Base-by-base conservation (phyloP, 2,113 vertebrate genomes). In the Percina caprodes region DNA sequence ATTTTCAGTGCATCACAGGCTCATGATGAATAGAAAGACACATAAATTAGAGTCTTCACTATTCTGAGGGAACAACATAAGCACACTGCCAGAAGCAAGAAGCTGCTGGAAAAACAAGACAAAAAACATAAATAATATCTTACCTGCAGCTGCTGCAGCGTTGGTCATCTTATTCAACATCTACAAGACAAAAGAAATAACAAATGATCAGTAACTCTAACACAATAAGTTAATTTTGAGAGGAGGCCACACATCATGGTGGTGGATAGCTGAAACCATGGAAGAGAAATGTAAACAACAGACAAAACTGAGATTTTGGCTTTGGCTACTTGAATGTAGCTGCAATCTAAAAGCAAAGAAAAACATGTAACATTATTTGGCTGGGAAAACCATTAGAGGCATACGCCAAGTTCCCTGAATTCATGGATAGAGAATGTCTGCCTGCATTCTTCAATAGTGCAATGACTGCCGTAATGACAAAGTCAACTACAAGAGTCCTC, bases 121-220 rank as follows among this genome's bases (percentile, higher is more conserved):
- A 15, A 23, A 72, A 76, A 62, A 56, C 3, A 9, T 13, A 74
- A 73, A 46, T 26, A 0, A 42, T 39, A 46, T 85, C 95, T 94
- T 96, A 98, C 97, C 97, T 94, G 95, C 91, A 15, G 63, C 78
- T 74, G 63, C 78, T 74, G 88, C 90, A 86, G 94, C 90, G 67
- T 87, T 93, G 86, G 82, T 94, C 89, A 79, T 86, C 83, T 93
- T 95, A 75, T 94, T 93, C 88, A 92, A 93, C 79, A 95, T 94
- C 97, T 99, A 77, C 9, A 91, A 93, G 71, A 94, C 79, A 94
- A 56, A 89, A 89, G 80, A 77, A 75, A 85, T 0, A 68, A 59
- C 52, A 80, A 74, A 48, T 62, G 23, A 54, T 86, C 58, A 77
- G 45, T 21, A 48, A 76, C 1, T 71, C 19, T 9, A 7, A 23